Conservation (phyloP, 2,797 vertebrate genomes). For the Eurystomus glaucurus region DNA sequence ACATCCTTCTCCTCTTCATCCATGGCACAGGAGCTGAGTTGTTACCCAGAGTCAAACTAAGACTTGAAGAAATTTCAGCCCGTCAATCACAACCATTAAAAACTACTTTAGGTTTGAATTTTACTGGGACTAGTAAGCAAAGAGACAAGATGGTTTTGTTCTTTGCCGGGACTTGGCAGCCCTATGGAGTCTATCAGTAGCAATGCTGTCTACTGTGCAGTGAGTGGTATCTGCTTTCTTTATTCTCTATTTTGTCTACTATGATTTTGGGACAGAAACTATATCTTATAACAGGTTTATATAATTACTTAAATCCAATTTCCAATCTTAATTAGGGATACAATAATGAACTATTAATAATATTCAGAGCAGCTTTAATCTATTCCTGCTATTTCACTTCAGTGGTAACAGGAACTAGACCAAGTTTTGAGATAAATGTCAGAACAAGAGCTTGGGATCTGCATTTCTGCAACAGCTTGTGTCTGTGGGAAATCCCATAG, state of each 20-base stretch:
- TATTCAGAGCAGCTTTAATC: slow-evolving; percentile 20
- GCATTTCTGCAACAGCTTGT: not conserved
- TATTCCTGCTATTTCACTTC: not conserved
- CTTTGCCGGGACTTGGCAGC: not conserved
- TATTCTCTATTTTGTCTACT: not conserved
- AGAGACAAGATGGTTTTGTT: not conserved
- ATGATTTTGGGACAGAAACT: slow-evolving; percentile 3
- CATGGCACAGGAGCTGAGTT: not conserved
- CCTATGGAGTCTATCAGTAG: not conserved
- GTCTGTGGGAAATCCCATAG: not conserved
- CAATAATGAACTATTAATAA: not conserved
- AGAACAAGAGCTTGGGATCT: not conserved
- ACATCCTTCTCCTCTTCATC: not conserved
- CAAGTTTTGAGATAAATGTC: slow-evolving; percentile 14
- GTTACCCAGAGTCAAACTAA: not conserved
- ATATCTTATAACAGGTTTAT: not conserved
- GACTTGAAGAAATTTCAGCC: not conserved
- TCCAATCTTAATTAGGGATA: slow-evolving; percentile 15
- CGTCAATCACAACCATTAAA: not conserved
- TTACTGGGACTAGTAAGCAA: not conserved
- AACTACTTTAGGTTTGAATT: not conserved
- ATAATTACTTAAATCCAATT: slow-evolving; percentile 27
- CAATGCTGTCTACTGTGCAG: not conserved
- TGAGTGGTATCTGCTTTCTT: not conserved
- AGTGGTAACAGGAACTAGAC: slow-evolving; percentile 8